Evolutionary conservation across 2,888 invertebrate species (phyloP).

Genomic region (Chaitophorus viminalis): DNA sequence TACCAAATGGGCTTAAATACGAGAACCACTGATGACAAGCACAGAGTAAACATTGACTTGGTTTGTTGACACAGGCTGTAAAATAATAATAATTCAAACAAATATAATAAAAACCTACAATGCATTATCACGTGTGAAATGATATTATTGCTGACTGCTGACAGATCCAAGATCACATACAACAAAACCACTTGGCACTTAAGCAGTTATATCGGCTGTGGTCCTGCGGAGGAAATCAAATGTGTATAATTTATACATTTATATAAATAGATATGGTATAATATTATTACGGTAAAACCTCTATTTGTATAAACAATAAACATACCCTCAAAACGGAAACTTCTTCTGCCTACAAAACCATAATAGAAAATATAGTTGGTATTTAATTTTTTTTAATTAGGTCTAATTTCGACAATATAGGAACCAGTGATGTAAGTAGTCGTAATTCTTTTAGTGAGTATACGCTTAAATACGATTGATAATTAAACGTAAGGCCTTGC

Average conservation of each 20-base stretch:
- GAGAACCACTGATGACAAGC: constrained; percentile 50
- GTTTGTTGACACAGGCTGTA: constrained; percentile 52
- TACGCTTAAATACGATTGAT: no score
- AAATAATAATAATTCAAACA: constrained; percentile 42
- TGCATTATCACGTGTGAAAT: constrained; percentile 54
- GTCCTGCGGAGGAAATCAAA: constrained; percentile 33
- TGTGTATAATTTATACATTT: constrained; percentile 8
- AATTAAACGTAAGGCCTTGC: no score
- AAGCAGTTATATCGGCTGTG: neutral
- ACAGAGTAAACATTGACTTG: constrained; percentile 53
- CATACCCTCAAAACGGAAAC: neutral
- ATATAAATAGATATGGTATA: constrained; percentile 14
- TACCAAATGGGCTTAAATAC: constrained; percentile 1
- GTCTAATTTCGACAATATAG: neutral
- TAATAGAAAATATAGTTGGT: neutral
- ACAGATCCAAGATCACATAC: constrained; percentile 48
- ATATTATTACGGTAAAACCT: neutral
- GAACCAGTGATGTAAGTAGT: no score
- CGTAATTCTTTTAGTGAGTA: no score
- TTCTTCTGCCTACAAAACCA: neutral
- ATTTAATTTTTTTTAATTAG: neutral
- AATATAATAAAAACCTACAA: constrained; percentile 48
- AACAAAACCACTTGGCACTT: constrained; percentile 36
- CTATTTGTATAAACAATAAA: neutral
- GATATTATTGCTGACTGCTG: constrained; percentile 52